A percentile compares a stretch with the other conserved stretches of the same genome.
Evolutionary conservation across 1,140 invertebrate species (phyloP).

Genomic region (Ooceraea biroi): DNA sequence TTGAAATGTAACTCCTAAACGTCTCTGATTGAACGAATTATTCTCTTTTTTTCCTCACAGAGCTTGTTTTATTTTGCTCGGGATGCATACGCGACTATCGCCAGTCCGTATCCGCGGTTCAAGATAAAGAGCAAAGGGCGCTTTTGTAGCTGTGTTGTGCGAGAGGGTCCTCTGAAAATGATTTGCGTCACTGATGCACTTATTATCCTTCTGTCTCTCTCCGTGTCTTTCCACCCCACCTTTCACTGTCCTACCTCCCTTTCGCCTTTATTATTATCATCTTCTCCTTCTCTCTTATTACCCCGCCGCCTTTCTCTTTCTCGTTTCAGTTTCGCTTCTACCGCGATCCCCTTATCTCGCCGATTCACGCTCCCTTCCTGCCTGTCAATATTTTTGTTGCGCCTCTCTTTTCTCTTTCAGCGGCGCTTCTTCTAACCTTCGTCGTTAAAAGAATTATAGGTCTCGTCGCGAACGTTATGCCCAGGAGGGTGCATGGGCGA

Average conservation of each 20-base stretch:
- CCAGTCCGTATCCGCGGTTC: too few species aligned
- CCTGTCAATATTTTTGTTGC: conserved; percentile 25
- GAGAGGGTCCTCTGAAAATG: background rate
- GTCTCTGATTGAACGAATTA: background rate
- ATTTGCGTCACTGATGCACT: conserved; percentile 10
- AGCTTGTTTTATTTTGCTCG: too few species aligned
- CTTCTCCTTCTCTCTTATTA: background rate
- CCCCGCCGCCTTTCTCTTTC: background rate
- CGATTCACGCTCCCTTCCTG: conserved; percentile 5
- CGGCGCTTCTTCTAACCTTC: conserved; percentile 23
- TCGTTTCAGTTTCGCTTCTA: conserved; percentile 22
- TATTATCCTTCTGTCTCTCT: background rate
- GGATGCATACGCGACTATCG: too few species aligned
- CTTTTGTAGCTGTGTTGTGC: background rate
- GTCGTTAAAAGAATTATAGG: conserved; percentile 24
- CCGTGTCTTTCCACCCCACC: background rate
- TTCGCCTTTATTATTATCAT: conserved; percentile 8
- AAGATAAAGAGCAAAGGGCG: too few species aligned
- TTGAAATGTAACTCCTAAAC: background rate
- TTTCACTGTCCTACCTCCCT: conserved; percentile 1
- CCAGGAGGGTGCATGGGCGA: background rate
- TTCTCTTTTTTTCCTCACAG: background rate
- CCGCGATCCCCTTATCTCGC: conserved; percentile 26
- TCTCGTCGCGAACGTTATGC: conserved; percentile 29
- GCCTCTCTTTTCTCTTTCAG: conserved; percentile 45